Evolutionary conservation across 2,888 invertebrate genomes (phyloP).

Genomic region (Scrobipalpa costella): DNA sequence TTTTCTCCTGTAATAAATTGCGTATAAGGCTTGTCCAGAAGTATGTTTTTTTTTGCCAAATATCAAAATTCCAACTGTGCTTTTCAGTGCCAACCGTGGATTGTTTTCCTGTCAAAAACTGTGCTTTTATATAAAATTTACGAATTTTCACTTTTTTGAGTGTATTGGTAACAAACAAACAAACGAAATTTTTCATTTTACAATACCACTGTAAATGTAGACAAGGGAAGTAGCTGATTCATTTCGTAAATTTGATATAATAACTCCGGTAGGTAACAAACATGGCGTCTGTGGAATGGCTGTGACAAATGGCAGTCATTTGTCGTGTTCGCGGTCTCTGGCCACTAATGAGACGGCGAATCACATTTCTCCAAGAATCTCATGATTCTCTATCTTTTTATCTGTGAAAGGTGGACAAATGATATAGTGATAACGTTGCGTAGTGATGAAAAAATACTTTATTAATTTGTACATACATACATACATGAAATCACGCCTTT

Average conservation of each 20-base stretch:
- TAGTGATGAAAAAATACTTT: background rate
- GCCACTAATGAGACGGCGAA: conserved; percentile 52
- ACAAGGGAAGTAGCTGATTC: conserved; percentile 34
- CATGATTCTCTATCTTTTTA: conserved; percentile 32
- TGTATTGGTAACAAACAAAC: background rate
- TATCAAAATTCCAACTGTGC: no score
- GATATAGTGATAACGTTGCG: background rate
- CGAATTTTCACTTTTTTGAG: no score
- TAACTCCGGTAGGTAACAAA: conserved; percentile 48
- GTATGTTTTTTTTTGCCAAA: no score
- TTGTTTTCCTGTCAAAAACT: no score
- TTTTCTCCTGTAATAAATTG: no score
- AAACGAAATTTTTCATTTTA: no score
- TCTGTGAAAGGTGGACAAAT: conserved; percentile 28
- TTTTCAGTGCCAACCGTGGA: no score
- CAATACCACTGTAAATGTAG: background rate
- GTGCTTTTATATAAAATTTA: no score
- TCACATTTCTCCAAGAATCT: conserved; percentile 47
- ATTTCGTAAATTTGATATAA: conserved; percentile 42
- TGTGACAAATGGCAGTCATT: conserved; percentile 52
- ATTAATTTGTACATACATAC: no score
- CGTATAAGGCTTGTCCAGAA: no score
- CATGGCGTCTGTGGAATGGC: conserved; percentile 49
- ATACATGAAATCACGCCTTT: no score
- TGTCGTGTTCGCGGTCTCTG: conserved; percentile 50